These are phyloP conservation scores for Chrysogorgia sp. DNA, from an alignment of 92 coral and sea anemone species.

Conservation along the genomic window DNA sequence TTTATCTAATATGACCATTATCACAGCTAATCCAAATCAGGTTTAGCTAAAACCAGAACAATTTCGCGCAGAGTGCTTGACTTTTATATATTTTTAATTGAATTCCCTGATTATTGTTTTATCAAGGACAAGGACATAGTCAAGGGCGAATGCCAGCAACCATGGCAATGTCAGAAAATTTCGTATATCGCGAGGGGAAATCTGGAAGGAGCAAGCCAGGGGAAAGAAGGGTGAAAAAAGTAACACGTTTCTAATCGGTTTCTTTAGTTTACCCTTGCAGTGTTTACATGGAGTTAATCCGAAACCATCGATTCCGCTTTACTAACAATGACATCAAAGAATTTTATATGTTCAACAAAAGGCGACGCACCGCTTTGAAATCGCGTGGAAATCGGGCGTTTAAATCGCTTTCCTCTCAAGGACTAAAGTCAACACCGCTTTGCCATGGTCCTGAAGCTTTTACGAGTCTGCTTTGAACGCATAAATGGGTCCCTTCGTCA, in stretches of 20 bases:
- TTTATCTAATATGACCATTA: too few species aligned
- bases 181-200: too few species aligned
- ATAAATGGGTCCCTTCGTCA: neutral
- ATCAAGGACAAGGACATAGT: neutral
- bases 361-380: neutral
- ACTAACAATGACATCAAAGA: conserved; percentile 13
- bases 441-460: neutral
- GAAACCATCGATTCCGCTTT: neutral
- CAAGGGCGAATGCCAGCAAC: neutral
- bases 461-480: neutral
- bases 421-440: too few species aligned
- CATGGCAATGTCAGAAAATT: neutral
- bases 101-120: too few species aligned
- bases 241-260: too few species aligned
- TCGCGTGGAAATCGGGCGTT: neutral
- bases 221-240: too few species aligned
- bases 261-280: too few species aligned
- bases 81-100: too few species aligned
- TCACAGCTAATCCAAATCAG: too few species aligned
- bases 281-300: neutral
- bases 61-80: too few species aligned
- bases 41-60: too few species aligned
- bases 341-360: neutral
- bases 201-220: neutral
- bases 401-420: too few species aligned